A percentile compares a stretch with the other conserved stretches of the same genome.
phyloP scores from a whole-genome alignment of 2,113 vertebrate species.

The human (Homo sapiens) region GRCh38 chr12:111509001-111509500 shows the following conservation, averaged over 20 bases:
- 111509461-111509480: neutral
- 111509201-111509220: neutral
- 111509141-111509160: neutral
- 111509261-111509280: neutral
- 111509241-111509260: neutral
- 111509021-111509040: neutral
- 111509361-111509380: neutral
- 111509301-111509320: neutral
- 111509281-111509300: neutral
- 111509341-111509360: neutral
- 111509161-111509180: neutral
- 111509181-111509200: neutral
- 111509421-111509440: neutral
- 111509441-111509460: neutral
- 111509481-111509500: constrained; percentile 28
- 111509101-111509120: neutral
- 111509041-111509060: neutral
- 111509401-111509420: constrained; percentile 12
- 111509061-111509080: neutral
- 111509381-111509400: neutral
- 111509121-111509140: neutral
- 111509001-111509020: neutral
- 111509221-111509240: neutral
- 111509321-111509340: neutral
- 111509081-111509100: neutral